A percentile compares a stretch with the other conserved stretches of the same genome.
These are phyloP conservation scores for Tenebrosternarchus preto DNA, from an alignment of 2,113 vertebrate genomes.

Conservation along the genomic window DNA sequence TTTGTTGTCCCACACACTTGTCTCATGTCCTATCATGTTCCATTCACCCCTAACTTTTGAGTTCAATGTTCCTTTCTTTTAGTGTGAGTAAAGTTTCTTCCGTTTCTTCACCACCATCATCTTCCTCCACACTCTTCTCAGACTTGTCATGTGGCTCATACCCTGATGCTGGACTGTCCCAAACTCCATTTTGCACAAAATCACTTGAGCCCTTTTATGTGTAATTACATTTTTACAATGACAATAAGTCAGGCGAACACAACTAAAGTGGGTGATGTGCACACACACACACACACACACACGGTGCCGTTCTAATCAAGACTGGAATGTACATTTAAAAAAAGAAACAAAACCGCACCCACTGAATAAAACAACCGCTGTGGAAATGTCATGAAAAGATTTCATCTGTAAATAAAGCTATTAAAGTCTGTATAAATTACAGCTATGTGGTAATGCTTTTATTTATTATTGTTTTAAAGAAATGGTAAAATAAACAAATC, in stretches of 20 bases:
- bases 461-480: conserved; percentile 80
- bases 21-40: conserved; percentile 32
- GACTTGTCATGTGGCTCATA: neutral
- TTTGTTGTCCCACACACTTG: neutral
- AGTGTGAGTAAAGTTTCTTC: neutral
- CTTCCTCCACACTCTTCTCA: neutral
- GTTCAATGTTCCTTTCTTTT: conserved; percentile 32
- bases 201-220: conserved; percentile 74
- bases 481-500: conserved; percentile 36
- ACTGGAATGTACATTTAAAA: conserved; percentile 70
- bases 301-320: conserved; percentile 77
- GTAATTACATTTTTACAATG: conserved; percentile 79
- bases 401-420: conserved; percentile 99
- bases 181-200: conserved; percentile 62
- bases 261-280: conserved; percentile 56
- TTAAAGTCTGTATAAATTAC: conserved; percentile 99
- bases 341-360: conserved; percentile 53
- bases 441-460: conserved; percentile 83
- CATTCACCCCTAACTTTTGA: conserved; percentile 11
- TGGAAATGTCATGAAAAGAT: conserved; percentile 61
- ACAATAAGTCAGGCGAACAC: conserved; percentile 58
- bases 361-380: conserved; percentile 53
- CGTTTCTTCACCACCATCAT: neutral
- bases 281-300: conserved; percentile 14
- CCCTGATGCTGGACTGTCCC: conserved; percentile 65